Percentiles rank a stretch among this genome's conserved stretches.
phyloP scores from a whole-genome alignment of 2,113 vertebrate genomes.

The Ictalurus furcatus region DNA sequence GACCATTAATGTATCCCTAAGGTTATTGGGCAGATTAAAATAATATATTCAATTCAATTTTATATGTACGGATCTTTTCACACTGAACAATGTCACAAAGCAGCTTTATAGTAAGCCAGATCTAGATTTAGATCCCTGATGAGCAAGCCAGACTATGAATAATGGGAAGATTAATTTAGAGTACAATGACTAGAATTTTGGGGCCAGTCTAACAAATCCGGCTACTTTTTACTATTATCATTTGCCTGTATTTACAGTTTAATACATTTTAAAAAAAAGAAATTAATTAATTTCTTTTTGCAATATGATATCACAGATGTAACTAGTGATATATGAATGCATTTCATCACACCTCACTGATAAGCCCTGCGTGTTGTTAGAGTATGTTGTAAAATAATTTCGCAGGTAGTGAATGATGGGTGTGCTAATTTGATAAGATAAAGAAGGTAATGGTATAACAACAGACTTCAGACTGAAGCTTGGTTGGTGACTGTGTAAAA shows the following conservation, averaged over 20 bases:
- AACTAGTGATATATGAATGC: neutral
- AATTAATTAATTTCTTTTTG: too few relatives aligned
- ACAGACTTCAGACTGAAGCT: neutral
- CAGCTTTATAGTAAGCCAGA: neutral
- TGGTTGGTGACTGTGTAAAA: neutral
- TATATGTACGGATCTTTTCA: neutral
- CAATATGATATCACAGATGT: neutral
- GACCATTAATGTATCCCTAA: neutral
- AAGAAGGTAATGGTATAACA: neutral
- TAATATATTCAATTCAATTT: neutral
- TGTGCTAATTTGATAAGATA: slow-evolving; percentile 42
- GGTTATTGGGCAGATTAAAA: neutral
- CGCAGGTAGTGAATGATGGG: slow-evolving; percentile 1
- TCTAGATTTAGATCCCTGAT: neutral
- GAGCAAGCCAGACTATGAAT: neutral
- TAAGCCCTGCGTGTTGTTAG: neutral
- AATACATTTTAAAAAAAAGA: neutral
- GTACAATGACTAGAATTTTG: neutral
- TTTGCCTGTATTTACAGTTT: neutral
- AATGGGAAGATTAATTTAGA: neutral
- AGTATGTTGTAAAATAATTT: slow-evolving; percentile 28
- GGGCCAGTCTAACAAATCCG: neutral
- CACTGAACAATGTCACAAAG: neutral
- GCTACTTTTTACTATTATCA: neutral
- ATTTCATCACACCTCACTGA: neutral